Conservation (phyloP, 2,797 vertebrate genomes). For the Malacoraja senta region DNA sequence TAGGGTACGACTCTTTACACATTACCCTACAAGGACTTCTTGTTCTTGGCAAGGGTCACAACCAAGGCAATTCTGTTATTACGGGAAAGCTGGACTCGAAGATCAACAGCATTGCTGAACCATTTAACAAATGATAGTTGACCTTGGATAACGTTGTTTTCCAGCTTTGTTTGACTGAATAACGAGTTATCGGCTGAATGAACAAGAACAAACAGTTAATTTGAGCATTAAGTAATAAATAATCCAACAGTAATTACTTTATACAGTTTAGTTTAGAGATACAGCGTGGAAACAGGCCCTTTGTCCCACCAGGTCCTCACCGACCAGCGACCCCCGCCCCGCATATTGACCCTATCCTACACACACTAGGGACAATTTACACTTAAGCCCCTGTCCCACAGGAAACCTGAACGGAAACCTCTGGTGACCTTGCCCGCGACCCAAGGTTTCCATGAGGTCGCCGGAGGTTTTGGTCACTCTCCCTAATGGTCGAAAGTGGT, state of each 20-base stretch:
- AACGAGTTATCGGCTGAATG: not conserved
- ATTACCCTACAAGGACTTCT: not conserved
- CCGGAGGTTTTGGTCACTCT: too few relatives aligned
- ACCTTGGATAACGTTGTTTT: conserved; percentile 7
- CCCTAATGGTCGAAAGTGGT: too few relatives aligned
- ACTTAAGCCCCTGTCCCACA: too few relatives aligned
- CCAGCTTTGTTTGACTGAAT: not conserved
- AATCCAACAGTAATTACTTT: conserved; percentile 16
- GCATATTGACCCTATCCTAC: too few relatives aligned
- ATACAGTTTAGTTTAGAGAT: too few relatives aligned
- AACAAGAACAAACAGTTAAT: not conserved
- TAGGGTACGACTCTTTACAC: not conserved
- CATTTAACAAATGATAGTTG: conserved; percentile 1
- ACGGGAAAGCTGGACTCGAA: not conserved
- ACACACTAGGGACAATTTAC: too few relatives aligned
- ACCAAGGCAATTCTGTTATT: not conserved
- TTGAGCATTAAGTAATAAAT: not conserved
- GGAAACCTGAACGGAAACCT: too few relatives aligned
- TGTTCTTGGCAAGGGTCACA: conserved; percentile 10
- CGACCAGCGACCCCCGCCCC: too few relatives aligned
- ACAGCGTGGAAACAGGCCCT: too few relatives aligned
- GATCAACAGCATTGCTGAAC: not conserved
- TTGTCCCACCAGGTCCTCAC: too few relatives aligned
- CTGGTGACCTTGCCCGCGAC: too few relatives aligned
- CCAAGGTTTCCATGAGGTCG: too few relatives aligned